Conservation (phyloP, 1,140 invertebrate genomes). For the Yoshiicerus persimilis region DNA sequence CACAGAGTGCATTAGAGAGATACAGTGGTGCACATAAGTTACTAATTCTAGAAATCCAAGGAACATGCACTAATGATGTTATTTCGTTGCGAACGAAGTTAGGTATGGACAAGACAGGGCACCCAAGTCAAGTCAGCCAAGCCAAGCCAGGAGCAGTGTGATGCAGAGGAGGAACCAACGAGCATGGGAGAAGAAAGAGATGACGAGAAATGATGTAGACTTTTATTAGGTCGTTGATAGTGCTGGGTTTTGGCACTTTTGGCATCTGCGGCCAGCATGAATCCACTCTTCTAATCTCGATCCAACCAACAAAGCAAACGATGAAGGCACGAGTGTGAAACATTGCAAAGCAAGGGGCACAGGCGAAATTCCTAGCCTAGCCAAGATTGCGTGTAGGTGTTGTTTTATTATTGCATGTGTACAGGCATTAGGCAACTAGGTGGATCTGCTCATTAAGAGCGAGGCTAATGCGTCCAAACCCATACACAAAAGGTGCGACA, state of each 20-base stretch:
- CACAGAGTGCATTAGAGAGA: no score
- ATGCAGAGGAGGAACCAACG: not conserved
- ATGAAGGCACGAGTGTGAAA: conserved; percentile 14
- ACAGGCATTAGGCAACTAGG: conserved; percentile 20
- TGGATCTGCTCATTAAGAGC: conserved; percentile 34
- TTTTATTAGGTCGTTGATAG: conserved; percentile 35
- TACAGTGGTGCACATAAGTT: no score
- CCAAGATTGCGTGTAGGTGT: conserved; percentile 17
- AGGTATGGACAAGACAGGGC: not conserved
- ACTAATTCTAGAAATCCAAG: no score
- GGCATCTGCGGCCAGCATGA: conserved; percentile 19
- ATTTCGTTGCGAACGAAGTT: not conserved
- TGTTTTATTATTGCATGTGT: conserved; percentile 37
- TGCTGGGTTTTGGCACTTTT: conserved; percentile 19
- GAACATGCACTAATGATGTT: not conserved
- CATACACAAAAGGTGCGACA: conserved; percentile 30
- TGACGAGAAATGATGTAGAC: conserved; percentile 32
- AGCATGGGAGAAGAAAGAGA: conserved; percentile 11
- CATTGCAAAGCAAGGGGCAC: not conserved
- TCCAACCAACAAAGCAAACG: not conserved
- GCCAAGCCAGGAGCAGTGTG: not conserved
- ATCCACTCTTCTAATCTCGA: conserved; percentile 6
- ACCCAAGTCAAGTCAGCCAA: not conserved
- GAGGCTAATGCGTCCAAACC: not conserved
- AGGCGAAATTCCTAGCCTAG: not conserved